phyloP scores from a whole-genome alignment of 2,113 vertebrate species.

The Percina caprodes region DNA sequence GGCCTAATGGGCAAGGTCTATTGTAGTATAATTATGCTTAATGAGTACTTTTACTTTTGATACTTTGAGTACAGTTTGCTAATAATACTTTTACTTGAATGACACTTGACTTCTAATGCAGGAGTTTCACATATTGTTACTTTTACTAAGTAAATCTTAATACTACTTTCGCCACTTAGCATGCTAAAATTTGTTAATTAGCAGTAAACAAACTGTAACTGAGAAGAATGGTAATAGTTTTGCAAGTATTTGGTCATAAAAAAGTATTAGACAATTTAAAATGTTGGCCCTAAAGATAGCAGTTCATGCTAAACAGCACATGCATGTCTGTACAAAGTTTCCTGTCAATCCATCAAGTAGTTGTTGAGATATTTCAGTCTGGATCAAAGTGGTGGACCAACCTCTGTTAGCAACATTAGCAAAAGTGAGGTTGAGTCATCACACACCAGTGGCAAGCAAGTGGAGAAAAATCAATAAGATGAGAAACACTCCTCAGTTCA shows the following conservation, averaged over 20 bases:
- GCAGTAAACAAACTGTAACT: neutral
- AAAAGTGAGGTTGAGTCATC: neutral
- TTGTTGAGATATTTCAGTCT: neutral
- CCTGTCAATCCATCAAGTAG: neutral
- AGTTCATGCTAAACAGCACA: no score
- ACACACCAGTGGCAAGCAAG: neutral
- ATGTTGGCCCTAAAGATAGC: neutral
- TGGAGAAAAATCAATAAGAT: slow-evolving; percentile 8
- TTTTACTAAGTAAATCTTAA: neutral
- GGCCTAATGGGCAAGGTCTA: no score
- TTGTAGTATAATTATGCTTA: no score
- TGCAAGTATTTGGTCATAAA: neutral
- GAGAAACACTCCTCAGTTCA: slow-evolving; percentile 66
- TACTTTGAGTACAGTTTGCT: no score
- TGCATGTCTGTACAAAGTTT: neutral
- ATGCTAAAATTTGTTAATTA: neutral
- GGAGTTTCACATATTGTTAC: neutral
- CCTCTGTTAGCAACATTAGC: neutral
- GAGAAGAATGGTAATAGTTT: neutral
- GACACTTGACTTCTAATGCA: neutral
- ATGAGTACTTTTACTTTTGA: no score
- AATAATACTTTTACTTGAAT: neutral
- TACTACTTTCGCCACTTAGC: neutral
- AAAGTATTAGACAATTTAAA: neutral
- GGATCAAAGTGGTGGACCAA: neutral